phyloP scores from a whole-genome alignment of 1,140 invertebrate species.

The Ostrea edulis region DNA sequence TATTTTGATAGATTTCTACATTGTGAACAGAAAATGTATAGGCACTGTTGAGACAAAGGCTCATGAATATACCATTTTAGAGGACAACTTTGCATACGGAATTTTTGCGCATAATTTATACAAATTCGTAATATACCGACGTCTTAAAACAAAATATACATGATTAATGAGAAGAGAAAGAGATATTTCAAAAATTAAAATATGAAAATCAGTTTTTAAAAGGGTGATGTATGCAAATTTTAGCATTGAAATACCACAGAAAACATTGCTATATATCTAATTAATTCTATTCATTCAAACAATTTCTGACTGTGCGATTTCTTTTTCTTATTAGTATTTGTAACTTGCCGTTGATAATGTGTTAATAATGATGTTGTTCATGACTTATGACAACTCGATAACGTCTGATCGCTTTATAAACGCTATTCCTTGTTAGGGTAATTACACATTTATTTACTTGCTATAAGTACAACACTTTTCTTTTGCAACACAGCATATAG shows the following conservation, averaged over 20 bases:
- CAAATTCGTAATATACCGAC: neutral
- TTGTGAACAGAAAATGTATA: too few relatives aligned
- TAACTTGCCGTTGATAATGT: too few relatives aligned
- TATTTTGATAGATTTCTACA: neutral
- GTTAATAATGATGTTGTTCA: too few relatives aligned
- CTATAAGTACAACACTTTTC: too few relatives aligned
- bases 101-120: neutral
- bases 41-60: neutral
- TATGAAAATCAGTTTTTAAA: neutral
- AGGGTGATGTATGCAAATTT: neutral
- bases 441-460: too few relatives aligned
- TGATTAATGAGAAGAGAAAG: slow-evolving; percentile 1
- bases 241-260: neutral
- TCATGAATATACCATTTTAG: neutral
- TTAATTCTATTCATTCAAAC: too few relatives aligned
- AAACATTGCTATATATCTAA: neutral
- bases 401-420: too few relatives aligned
- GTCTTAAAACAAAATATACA: neutral
- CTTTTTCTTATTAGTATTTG: too few relatives aligned
- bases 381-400: too few relatives aligned
- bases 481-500: too few relatives aligned
- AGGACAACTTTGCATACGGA: neutral
- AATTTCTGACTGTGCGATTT: too few relatives aligned
- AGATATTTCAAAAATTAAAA: neutral
- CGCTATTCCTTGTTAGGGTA: too few relatives aligned